These are phyloP conservation scores for Phylloscopus trochilus DNA, from an alignment of 2,113 vertebrate species.

Conservation along the genomic window DNA sequence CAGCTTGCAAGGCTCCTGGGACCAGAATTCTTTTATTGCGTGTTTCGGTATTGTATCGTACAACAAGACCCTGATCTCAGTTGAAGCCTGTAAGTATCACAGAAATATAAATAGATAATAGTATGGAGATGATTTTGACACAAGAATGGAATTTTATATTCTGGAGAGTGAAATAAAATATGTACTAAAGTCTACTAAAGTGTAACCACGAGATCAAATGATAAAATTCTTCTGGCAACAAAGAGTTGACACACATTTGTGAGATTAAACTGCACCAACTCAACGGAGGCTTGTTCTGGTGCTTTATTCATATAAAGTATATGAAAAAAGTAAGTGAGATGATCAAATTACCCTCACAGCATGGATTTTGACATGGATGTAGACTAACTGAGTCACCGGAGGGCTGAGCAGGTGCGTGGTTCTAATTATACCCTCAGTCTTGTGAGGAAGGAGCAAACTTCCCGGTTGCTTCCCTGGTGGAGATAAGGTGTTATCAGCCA, in stretches of 20 bases:
- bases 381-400: constrained; percentile 51
- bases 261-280: constrained; percentile 18
- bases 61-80: neutral
- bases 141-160: constrained; percentile 40
- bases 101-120: constrained; percentile 49
- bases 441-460: constrained; percentile 55
- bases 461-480: constrained; percentile 55
- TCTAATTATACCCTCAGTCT: constrained; percentile 65
- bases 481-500: constrained; percentile 63
- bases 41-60: neutral
- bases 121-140: constrained; percentile 53
- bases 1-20: neutral
- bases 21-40: neutral
- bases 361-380: constrained; percentile 64
- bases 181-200: constrained; percentile 14
- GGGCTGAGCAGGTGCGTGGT: constrained; percentile 60
- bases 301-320: constrained; percentile 7
- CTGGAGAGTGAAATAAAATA: constrained; percentile 25
- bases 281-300: neutral
- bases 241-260: constrained; percentile 38
- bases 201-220: constrained; percentile 20
- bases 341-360: constrained; percentile 61
- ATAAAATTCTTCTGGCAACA: constrained; percentile 18
- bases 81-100: constrained; percentile 3
- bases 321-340: constrained; percentile 23